A percentile compares a stretch with the other conserved stretches of the same genome.
Evolutionary conservation across 2,113 vertebrate genomes (phyloP).

Genomic region (Aptenodytes forsteri): DNA sequence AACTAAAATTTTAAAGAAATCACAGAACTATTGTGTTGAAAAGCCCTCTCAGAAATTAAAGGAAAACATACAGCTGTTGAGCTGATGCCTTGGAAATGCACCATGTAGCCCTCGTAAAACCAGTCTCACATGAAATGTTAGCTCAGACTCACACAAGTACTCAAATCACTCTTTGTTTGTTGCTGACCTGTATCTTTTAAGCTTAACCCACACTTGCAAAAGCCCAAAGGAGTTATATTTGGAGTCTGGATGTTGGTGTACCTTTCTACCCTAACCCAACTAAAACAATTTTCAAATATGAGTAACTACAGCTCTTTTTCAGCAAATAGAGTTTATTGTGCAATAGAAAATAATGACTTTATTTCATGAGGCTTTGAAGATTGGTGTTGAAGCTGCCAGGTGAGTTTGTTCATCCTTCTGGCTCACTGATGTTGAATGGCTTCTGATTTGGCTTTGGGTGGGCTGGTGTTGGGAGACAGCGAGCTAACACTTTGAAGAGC

Average conservation of each 20-base stretch:
- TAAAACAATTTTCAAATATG: not conserved
- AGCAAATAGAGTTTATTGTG: not conserved
- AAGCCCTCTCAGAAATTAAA: slow-evolving; percentile 47
- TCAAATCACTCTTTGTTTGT: not conserved
- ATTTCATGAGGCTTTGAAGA: not conserved
- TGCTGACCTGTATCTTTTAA: slow-evolving; percentile 37
- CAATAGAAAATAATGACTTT: not conserved
- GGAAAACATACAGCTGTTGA: slow-evolving; percentile 36
- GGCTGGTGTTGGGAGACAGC: fast-evolving
- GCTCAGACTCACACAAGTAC: slow-evolving; percentile 2
- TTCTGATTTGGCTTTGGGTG: not conserved
- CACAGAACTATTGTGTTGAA: slow-evolving; percentile 8
- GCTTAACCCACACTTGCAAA: slow-evolving; percentile 17
- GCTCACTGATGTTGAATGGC: not conserved
- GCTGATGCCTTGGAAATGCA: slow-evolving; percentile 26
- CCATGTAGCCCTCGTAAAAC: slow-evolving; percentile 9
- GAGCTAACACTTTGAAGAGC: not conserved
- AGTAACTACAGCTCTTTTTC: not conserved
- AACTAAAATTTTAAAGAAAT: slow-evolving; percentile 52
- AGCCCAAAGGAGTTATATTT: not conserved
- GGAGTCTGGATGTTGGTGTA: not conserved
- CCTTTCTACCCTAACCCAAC: not conserved
- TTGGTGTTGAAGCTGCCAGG: not conserved
- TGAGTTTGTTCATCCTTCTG: not conserved
- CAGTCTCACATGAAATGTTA: slow-evolving; percentile 10